Evolutionary conservation across 2,797 vertebrate species (phyloP), one percentile per base, ranked within the genome.

Genomic region (Myotis daubentonii): DNA sequence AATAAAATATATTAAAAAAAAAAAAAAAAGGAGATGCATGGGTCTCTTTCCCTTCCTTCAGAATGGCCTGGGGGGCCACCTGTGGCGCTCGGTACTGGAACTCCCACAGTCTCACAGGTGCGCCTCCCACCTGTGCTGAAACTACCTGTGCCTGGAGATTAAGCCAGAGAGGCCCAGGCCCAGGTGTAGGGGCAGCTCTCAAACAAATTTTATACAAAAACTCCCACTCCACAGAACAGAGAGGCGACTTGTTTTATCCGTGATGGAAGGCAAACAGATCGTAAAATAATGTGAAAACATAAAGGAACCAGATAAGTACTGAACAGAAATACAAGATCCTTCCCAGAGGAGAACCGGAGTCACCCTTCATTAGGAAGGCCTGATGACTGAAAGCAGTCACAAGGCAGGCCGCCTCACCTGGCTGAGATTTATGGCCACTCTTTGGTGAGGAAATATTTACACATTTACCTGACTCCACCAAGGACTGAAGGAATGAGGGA

Each of bases 281-380:
- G 22, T n/a, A 89, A 94, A 86, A 68, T 33, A 89, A 2, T 62
- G 36, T 53, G 51, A 94, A 95, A 78, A 75, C 38, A 93, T 15
- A 49, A 76, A 70, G 81, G 28, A 91, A 60, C 11, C 74, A 76
- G 70, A 28, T n/a, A 47, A 44, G 33, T 55, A 6, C 20, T 16
- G 38, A 84, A 57, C 8, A 74, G 74, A 78, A 81, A 70, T 1
- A 72, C 3, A 71, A 36, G 17, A 44, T 25, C 19, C 41, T 78
- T 68, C 47, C 55, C 76, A 71, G 41, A 55, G 47, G 53, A 70
- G 49, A 25, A 33, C 20, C 16, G n/a, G 81, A 30, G 74, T 38
- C 36, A 33, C n/a, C 38, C 49, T 11, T 87, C 82, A 49, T 8
- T 3, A 20, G 22, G 38, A 92, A 93, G 87, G 70, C 44, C 2